Conservation (phyloP, 2,113 vertebrate genomes). For the Stomatorhinus ivindoensis region DNA sequence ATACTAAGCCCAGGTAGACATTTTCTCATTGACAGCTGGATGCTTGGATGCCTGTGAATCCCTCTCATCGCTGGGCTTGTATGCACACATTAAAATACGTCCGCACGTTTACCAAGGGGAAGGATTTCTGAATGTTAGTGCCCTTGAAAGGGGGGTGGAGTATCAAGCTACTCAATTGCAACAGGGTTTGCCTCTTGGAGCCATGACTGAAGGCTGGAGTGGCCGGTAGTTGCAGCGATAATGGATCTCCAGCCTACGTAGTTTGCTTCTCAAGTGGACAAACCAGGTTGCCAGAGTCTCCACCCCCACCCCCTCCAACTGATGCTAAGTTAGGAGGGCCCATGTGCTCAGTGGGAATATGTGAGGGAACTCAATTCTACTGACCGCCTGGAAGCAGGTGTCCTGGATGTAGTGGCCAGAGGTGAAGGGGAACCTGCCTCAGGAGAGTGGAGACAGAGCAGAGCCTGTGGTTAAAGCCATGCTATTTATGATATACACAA, state of each 20-base stretch:
- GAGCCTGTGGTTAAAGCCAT: neutral
- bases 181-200: neutral
- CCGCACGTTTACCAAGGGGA: neutral
- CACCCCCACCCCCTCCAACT: neutral
- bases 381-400: neutral
- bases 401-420: neutral
- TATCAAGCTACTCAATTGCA: neutral
- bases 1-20: neutral
- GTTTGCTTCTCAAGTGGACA: neutral
- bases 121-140: neutral
- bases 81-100: neutral
- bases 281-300: neutral
- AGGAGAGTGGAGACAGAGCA: neutral
- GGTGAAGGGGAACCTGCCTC: neutral
- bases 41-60: neutral
- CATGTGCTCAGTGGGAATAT: neutral
- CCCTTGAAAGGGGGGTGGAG: neutral
- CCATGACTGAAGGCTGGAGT: neutral
- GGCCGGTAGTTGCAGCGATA: neutral
- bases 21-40: neutral
- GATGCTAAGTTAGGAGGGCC: neutral
- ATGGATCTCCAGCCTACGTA: neutral
- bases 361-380: neutral
- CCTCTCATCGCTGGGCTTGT: neutral
- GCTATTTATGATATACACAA: neutral